phyloP scores from a whole-genome alignment of 2,797 vertebrate species.

The Pseudochirops corinnae region DNA sequence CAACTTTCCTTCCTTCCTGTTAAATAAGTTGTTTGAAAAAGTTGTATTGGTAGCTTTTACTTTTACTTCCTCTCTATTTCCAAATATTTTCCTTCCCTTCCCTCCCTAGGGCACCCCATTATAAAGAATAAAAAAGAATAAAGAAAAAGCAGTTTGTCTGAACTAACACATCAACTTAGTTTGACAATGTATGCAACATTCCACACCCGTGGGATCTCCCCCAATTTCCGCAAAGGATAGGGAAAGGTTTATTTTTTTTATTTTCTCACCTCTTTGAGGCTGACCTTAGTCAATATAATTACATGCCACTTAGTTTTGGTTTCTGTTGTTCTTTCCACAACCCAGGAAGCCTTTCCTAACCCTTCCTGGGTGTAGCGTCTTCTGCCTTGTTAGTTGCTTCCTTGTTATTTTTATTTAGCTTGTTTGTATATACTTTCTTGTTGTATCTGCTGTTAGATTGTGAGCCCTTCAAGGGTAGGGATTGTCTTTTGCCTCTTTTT shows the following conservation, averaged over 20 bases:
- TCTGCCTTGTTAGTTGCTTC: background rate
- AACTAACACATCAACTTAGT: background rate
- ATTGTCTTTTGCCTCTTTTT: background rate
- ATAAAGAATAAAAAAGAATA: background rate
- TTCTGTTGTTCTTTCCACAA: background rate
- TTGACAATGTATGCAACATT: background rate
- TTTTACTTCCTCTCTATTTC: background rate
- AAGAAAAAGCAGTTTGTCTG: background rate
- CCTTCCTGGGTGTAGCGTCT: background rate
- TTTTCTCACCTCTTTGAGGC: background rate
- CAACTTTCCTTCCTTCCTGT: background rate
- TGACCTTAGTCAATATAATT: background rate
- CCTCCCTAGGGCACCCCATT: background rate
- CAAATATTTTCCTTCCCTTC: background rate
- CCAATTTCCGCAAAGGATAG: background rate
- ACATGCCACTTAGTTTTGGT: background rate
- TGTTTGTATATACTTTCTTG: background rate
- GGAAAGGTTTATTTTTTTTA: background rate
- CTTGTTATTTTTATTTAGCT: background rate
- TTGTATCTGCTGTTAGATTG: background rate
- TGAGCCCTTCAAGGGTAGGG: background rate
- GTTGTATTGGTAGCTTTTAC: background rate
- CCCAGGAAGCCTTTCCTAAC: background rate
- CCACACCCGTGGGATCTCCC: background rate
- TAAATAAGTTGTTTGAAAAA: background rate